phyloP scores from a whole-genome alignment of 2,113 vertebrate species.

The Lepus timidus region DNA sequence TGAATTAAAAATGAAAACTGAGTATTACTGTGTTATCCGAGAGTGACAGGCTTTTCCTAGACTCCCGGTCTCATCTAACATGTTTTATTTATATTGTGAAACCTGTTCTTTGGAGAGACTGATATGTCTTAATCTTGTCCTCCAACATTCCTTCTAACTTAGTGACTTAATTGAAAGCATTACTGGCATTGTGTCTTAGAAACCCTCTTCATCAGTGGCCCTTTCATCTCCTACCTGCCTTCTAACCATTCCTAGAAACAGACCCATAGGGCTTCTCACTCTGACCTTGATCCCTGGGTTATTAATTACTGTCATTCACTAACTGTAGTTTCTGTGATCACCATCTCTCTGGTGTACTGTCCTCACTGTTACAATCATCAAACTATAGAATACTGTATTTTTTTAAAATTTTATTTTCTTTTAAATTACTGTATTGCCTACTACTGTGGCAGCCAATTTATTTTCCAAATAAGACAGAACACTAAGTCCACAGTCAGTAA shows the following conservation, averaged over 20 bases:
- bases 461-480: neutral
- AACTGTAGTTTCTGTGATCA: neutral
- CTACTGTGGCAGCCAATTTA: neutral
- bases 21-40: neutral
- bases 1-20: neutral
- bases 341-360: conserved; percentile 7
- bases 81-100: neutral
- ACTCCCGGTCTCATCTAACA: neutral
- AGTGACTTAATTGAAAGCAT: neutral
- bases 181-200: neutral
- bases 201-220: neutral
- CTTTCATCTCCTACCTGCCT: neutral
- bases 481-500: neutral
- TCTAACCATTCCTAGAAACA: neutral
- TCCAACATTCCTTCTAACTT: neutral
- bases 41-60: neutral
- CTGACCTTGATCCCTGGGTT: neutral
- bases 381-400: neutral
- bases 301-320: neutral
- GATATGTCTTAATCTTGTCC: neutral
- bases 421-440: neutral
- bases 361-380: neutral
- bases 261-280: neutral
- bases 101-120: neutral
- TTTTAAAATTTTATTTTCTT: neutral